Conservation (phyloP, 2,797 vertebrate genomes). For the Parauchenoglanis punctatus region DNA sequence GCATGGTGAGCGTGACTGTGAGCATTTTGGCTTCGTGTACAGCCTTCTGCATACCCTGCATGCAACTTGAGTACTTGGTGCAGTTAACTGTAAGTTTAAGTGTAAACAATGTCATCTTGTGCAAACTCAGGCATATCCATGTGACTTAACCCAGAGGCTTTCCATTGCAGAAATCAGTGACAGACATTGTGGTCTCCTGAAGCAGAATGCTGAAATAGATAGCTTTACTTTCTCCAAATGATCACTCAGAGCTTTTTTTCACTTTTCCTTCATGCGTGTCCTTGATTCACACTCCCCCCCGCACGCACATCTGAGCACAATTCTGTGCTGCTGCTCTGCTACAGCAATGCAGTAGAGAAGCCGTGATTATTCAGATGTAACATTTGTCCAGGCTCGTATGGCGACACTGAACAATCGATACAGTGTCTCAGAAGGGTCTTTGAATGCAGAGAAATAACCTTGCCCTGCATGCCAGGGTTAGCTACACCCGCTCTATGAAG, state of each 20-base stretch:
- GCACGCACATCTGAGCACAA: background rate
- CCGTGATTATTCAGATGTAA: conserved; percentile 58
- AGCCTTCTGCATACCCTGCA: conserved; percentile 23
- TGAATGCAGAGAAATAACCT: conserved; percentile 54
- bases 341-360: conserved; percentile 37
- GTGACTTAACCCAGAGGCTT: background rate
- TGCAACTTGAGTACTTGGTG: background rate
- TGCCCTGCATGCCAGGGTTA: conserved; percentile 43
- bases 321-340: conserved; percentile 29
- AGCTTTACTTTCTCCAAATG: conserved; percentile 1
- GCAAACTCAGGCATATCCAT: background rate
- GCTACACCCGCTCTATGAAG: conserved; percentile 36
- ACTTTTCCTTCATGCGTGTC: background rate
- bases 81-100: background rate
- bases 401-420: conserved; percentile 46
- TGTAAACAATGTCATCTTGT: conserved; percentile 3
- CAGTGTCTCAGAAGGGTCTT: conserved; percentile 48
- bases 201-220: conserved; percentile 17
- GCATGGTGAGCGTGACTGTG: conserved; percentile 36
- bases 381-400: conserved; percentile 55
- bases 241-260: background rate
- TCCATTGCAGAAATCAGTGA: conserved; percentile 3
- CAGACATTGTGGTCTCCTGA: background rate
- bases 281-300: background rate
- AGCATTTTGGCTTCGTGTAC: conserved; percentile 22